Percentiles rank a stretch among this genome's conserved stretches.
These are phyloP conservation scores for Rhabdomys pumilio DNA, from an alignment of 2,797 vertebrate genomes.

Conservation along the genomic window DNA sequence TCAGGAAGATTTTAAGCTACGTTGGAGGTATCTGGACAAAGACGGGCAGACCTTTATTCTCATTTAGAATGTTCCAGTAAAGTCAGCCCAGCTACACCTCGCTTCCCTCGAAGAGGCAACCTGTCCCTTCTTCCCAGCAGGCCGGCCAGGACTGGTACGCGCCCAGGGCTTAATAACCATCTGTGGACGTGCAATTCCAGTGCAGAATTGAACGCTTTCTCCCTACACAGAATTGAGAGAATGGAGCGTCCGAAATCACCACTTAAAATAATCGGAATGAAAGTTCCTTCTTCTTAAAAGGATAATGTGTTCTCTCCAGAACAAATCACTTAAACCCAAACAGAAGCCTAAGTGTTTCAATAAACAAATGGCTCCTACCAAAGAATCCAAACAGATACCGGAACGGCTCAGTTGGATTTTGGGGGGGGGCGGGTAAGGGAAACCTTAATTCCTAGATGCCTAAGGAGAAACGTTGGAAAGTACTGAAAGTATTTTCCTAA, in stretches of 20 bases:
- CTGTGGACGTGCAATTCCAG: neutral
- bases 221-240: neutral
- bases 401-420: neutral
- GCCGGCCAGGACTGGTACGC: neutral
- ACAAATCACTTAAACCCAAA: constrained; percentile 53
- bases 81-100: neutral
- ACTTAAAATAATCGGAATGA: constrained; percentile 6
- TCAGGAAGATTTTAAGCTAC: neutral
- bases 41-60: neutral
- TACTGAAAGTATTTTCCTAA: neutral
- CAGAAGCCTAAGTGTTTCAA: constrained; percentile 46
- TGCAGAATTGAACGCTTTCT: neutral
- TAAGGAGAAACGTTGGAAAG: constrained; percentile 2
- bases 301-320: constrained; percentile 36
- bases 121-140: neutral
- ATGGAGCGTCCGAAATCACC: neutral
- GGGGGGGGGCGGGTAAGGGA: neutral
- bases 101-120: neutral
- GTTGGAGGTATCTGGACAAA: neutral
- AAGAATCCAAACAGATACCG: constrained; percentile 18
- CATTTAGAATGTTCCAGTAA: neutral
- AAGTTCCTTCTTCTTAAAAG: constrained; percentile 48
- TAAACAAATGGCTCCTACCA: constrained; percentile 20
- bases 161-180: neutral
- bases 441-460: neutral